phyloP scores from a whole-genome alignment of 1,140 invertebrate species.

The Luehdorfia chinensis region DNA sequence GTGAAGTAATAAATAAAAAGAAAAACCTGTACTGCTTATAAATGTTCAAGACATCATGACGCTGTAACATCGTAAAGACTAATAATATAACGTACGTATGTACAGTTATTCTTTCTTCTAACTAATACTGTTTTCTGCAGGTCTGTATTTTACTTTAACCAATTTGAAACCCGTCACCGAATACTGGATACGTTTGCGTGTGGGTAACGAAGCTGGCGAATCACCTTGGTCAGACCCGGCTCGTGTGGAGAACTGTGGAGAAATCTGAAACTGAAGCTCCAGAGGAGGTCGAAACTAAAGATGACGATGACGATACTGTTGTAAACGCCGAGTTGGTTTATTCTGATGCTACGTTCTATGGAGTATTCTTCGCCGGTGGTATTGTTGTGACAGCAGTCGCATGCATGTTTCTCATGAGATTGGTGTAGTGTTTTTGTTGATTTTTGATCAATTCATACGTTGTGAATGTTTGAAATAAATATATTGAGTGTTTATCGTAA shows the following conservation, averaged over 20 bases:
- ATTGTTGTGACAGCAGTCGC: slow-evolving; percentile 40
- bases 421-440: slow-evolving; percentile 30
- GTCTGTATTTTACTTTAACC: slow-evolving; percentile 20
- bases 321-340: slow-evolving; percentile 6
- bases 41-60: too few relatives aligned
- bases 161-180: slow-evolving; percentile 34
- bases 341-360: slow-evolving; percentile 43
- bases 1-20: too few relatives aligned
- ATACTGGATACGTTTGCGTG: slow-evolving; percentile 41
- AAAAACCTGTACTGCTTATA: too few relatives aligned
- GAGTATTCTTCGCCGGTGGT: slow-evolving; percentile 48
- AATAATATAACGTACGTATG: too few relatives aligned
- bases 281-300: slow-evolving; percentile 19
- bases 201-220: slow-evolving; percentile 35
- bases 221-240: slow-evolving; percentile 39
- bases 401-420: slow-evolving; percentile 47
- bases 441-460: background rate
- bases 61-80: too few relatives aligned
- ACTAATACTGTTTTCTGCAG: too few relatives aligned
- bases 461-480: slow-evolving; percentile 1
- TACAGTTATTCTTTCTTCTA: too few relatives aligned
- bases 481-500: background rate
- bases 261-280: slow-evolving; percentile 23
- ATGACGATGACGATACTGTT: background rate
- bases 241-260: slow-evolving; percentile 20